phyloP scores from a whole-genome alignment of 2,888 invertebrate species.

The Macrosoma leucophasiata region DNA sequence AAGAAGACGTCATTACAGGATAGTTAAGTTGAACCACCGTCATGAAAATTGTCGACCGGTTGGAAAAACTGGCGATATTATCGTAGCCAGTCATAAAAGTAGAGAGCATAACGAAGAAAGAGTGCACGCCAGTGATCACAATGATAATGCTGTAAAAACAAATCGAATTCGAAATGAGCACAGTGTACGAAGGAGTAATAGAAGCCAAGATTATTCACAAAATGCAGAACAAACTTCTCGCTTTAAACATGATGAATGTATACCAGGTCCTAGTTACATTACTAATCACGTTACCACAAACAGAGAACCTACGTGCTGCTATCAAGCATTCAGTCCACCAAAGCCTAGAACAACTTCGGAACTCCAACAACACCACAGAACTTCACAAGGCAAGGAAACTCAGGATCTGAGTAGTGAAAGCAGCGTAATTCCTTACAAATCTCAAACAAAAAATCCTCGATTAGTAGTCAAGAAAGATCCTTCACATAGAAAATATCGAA shows the following conservation, averaged over 20 bases:
- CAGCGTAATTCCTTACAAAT: constrained; percentile 36
- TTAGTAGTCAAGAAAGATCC: constrained; percentile 52
- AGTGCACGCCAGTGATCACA: constrained; percentile 40
- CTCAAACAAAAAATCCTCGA: constrained; percentile 38
- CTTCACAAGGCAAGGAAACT: constrained; percentile 8
- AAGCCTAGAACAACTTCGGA: constrained; percentile 29
- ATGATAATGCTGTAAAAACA: constrained; percentile 37
- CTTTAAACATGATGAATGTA: constrained; percentile 39
- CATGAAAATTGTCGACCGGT: constrained; percentile 57
- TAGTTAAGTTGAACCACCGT: constrained; percentile 62
- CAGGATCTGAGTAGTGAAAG: constrained; percentile 41
- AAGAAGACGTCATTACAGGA: constrained; percentile 61
- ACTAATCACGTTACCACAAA: constrained; percentile 32
- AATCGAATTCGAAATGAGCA: constrained; percentile 37
- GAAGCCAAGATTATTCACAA: constrained; percentile 43
- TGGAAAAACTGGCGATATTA: constrained; percentile 67
- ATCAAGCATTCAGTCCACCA: constrained; percentile 39
- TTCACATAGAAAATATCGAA: constrained; percentile 38
- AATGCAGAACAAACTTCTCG: constrained; percentile 34
- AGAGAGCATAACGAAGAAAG: constrained; percentile 41
- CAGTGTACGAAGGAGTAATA: constrained; percentile 35
- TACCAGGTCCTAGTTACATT: constrained; percentile 55
- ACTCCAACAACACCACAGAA: not conserved
- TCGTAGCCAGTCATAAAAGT: constrained; percentile 65
- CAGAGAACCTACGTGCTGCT: constrained; percentile 53